These are phyloP conservation scores for Fistularia tabacaria DNA, from an alignment of 2,797 vertebrate species.

Conservation along the genomic window DNA sequence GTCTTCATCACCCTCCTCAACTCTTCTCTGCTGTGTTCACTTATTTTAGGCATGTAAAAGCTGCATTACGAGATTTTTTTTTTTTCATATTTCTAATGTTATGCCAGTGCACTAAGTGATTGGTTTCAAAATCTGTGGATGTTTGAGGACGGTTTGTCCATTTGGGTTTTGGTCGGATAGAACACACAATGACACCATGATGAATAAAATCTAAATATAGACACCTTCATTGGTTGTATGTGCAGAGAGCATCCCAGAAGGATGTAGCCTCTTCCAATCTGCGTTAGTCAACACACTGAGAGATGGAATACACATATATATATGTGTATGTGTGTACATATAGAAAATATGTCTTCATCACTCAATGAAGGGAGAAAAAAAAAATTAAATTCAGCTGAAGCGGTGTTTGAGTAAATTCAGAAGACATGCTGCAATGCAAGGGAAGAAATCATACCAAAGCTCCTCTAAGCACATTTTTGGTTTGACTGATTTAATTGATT, in stretches of 20 bases:
- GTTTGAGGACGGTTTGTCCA: slow-evolving; percentile 22
- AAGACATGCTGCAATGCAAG: slow-evolving; percentile 45
- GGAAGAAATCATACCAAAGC: slow-evolving; percentile 57
- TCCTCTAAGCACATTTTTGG: slow-evolving; percentile 22
- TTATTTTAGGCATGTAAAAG: no score
- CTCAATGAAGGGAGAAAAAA: slow-evolving; percentile 20
- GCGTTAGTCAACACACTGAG: slow-evolving; percentile 6
- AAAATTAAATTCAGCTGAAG: slow-evolving; percentile 11
- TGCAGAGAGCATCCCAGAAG: slow-evolving; percentile 25
- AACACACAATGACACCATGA: slow-evolving; percentile 57
- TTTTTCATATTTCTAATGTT: no score
- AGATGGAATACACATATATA: no score
- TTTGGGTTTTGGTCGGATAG: slow-evolving; percentile 53
- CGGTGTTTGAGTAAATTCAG: slow-evolving; percentile 11
- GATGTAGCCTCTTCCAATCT: slow-evolving; percentile 45
- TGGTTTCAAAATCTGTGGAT: no score
- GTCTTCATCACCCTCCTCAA: slow-evolving; percentile 1
- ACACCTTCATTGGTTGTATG: slow-evolving; percentile 28
- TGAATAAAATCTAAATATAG: slow-evolving; percentile 40
- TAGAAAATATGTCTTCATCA: no score
- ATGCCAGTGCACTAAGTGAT: no score
- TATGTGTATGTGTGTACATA: no score
- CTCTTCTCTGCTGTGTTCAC: not conserved
- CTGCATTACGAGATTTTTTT: no score
- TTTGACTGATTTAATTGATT: slow-evolving; percentile 79